Percentiles rank a stretch among this genome's conserved stretches.
These are phyloP conservation scores for Okapia johnstoni DNA, from an alignment of 2,113 vertebrate species.

Conservation along the genomic window DNA sequence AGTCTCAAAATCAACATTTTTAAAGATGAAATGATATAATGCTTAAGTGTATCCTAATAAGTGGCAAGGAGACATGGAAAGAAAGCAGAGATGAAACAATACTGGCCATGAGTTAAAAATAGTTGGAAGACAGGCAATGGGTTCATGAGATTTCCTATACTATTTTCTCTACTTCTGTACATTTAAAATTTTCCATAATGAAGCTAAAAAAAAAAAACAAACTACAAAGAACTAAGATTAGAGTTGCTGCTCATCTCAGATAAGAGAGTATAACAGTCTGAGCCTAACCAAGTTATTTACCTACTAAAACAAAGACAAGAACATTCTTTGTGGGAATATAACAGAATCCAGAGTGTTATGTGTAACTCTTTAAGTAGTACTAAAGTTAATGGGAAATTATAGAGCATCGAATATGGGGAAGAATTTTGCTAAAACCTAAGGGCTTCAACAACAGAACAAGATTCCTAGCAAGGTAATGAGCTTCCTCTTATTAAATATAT, in stretches of 20 bases:
- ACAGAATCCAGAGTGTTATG: background rate
- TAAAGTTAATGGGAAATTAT: background rate
- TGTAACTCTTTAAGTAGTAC: background rate
- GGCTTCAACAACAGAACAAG: background rate
- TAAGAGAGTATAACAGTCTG: background rate
- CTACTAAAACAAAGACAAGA: background rate
- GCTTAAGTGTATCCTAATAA: background rate
- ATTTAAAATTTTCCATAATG: background rate
- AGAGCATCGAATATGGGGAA: background rate
- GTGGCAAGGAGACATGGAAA: background rate
- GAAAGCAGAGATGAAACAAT: background rate
- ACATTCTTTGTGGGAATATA: background rate
- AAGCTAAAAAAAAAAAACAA: background rate
- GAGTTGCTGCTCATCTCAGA: background rate
- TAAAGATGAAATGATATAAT: background rate
- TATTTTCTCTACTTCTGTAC: background rate
- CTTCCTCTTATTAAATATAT: background rate
- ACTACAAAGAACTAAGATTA: background rate
- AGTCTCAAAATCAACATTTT: background rate
- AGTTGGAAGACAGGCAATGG: background rate
- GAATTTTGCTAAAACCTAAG: slow-evolving; percentile 9
- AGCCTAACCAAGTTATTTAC: background rate
- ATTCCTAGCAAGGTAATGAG: background rate
- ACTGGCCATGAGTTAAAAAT: background rate
- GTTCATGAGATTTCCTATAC: background rate